Percentiles rank a stretch among this genome's conserved stretches.
Conservation (phyloP, 1,140 invertebrate genomes). For the Drosophila varians region DNA sequence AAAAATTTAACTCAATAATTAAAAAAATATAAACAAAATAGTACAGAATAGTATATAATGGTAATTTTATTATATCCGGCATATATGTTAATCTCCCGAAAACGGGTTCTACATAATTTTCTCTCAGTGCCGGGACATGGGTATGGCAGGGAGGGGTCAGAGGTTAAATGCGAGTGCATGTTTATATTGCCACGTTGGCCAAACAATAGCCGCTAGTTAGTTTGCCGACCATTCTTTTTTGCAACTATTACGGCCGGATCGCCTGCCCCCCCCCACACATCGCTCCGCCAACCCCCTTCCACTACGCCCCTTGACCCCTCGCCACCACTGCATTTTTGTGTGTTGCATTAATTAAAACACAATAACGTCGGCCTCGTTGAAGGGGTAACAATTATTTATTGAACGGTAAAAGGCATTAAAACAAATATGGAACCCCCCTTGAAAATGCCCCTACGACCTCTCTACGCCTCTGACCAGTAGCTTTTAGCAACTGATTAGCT, state of each 20-base stretch:
- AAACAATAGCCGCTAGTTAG: slow-evolving; percentile 76
- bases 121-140: slow-evolving; percentile 2
- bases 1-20: no score
- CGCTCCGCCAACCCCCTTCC: not conserved
- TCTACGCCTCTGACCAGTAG: slow-evolving; percentile 43
- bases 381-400: slow-evolving; percentile 61
- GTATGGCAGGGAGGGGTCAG: not conserved
- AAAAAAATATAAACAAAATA: no score
- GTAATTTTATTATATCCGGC: no score
- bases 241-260: slow-evolving; percentile 39
- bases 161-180: slow-evolving; percentile 41
- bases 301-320: not conserved
- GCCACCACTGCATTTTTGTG: slow-evolving; percentile 39
- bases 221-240: slow-evolving; percentile 56
- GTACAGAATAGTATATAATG: no score
- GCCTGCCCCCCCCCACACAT: not conserved
- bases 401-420: slow-evolving; percentile 52
- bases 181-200: slow-evolving; percentile 54
- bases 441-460: no score
- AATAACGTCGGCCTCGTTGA: slow-evolving; percentile 58
- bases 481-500: slow-evolving; percentile 39
- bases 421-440: slow-evolving; percentile 29
- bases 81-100: not conserved
- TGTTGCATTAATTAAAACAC: slow-evolving; percentile 76
- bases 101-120: not conserved